Evolutionary conservation across 2,797 vertebrate genomes (phyloP), one percentile per base, ranked within the genome.

Genomic region (Malurus leucopterus): DNA sequence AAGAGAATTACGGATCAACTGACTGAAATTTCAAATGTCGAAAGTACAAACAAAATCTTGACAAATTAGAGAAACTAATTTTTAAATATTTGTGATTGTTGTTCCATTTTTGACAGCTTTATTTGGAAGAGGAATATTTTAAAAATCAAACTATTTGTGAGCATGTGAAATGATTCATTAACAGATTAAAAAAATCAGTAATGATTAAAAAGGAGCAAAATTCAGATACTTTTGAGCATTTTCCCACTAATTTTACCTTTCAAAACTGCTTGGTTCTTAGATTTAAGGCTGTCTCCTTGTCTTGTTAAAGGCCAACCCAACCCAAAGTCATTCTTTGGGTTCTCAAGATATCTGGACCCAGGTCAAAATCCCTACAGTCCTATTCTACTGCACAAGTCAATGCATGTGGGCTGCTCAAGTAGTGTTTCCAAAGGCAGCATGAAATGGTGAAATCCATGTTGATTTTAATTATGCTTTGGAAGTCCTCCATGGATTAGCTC

Each of bases 381-480:
- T 10, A 23, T 38, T 63, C 23, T 40, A 1, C 23, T 40, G 32
- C 24, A 47, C 12, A 65, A 47, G 12, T 46, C 32, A 75, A 26
- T 4, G 12, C 24, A 15, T 8, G 7, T 29, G 22, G 23, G 6
- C 19, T 55, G 4, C 50, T 85, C 22, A 27, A 64, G 20, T 18
- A 53, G 10, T 58, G 46, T 80, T 83, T 80, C 58, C 47, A 62
- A 27, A 3, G 23, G 22, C 30, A 65, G 20, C 8, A 27, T 36
- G 36, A 36, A 36, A 36, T 22, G 12, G 29, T 50, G 61, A 85
- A 65, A 68, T 71, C 30, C 55, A 20, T 49, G 75, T n/a, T 62
- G 38, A 69, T 69, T 84, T 81, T 49, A 75, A 59, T 78, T 57
- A 32, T 49, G 50, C 55, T 87, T 78, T 85, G 58, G 91, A 91